These are phyloP conservation scores for Palythoa heliodiscus DNA, from an alignment of 92 coral and sea anemone species.

Conservation along the genomic window DNA sequence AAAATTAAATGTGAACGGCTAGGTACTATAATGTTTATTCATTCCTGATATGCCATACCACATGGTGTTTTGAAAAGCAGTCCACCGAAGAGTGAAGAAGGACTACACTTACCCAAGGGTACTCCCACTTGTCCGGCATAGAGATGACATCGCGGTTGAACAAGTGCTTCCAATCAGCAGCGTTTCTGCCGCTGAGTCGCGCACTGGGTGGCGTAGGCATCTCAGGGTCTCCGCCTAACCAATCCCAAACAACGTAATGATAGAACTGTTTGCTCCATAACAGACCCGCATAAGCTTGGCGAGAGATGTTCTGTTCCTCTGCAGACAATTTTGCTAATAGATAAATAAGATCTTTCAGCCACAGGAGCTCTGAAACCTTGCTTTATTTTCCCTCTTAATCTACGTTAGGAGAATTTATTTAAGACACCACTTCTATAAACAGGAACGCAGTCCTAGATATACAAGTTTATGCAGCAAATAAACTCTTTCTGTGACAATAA, in stretches of 20 bases:
- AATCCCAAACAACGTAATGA: conserved; percentile 90
- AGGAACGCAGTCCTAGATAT: too few relatives aligned
- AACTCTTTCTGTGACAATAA: too few relatives aligned
- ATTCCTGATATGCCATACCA: background rate
- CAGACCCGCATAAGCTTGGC: conserved; percentile 96
- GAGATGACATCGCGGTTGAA: conserved; percentile 90
- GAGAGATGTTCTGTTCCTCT: conserved; percentile 80
- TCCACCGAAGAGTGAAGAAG: background rate
- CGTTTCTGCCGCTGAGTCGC: conserved; percentile 79
- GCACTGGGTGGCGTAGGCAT: conserved; percentile 77
- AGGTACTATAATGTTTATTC: background rate
- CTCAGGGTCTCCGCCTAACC: conserved; percentile 91
- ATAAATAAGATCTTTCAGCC: background rate
- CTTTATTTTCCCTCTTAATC: too few relatives aligned
- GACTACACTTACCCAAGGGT: conserved; percentile 83
- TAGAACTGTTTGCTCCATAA: conserved; percentile 99
- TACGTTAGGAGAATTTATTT: too few relatives aligned
- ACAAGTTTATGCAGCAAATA: too few relatives aligned
- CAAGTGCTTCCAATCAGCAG: conserved; percentile 88
- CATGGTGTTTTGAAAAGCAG: too few relatives aligned
- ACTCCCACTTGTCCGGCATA: conserved; percentile 99
- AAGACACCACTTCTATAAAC: too few relatives aligned
- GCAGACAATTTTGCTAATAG: conserved; percentile 58
- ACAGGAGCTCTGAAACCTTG: background rate
- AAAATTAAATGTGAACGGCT: too few relatives aligned